Base-by-base conservation (phyloP, 2,888 invertebrate genomes). In the Cheilosia scutellata region DNA sequence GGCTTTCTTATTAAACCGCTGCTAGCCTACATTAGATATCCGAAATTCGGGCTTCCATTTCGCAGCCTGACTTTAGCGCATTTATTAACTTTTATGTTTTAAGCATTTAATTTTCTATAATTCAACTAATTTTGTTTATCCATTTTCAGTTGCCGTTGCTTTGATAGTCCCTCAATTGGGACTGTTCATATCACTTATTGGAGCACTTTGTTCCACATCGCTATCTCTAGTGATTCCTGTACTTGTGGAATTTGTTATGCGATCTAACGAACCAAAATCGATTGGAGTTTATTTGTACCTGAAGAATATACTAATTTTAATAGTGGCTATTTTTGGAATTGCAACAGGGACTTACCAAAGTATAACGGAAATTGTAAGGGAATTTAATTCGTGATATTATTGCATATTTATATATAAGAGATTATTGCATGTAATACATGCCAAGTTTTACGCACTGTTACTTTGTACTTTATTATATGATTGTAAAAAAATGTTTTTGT, bases 151-250 rank as follows among this genome's bases (percentile, higher is more conserved):
- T 93, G 92, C 95, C 2, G 92, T 98, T 87, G 98, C 98, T 0
- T 96, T 97, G 91, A 94, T 96, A 0, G 96, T 98, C 82, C 98
- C 98, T 0, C 94, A 97, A 89, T 93, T 98, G 77, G 96, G 96
- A 13, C 93, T 97, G 3, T 97, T 98, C 92, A 98, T 98, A 88
- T 98, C 98, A 0, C 92, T 98, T 77, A 97, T 98, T 42, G 98
- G 98, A 4, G 97, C 98, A 0, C 94, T 98, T 0, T 97, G 97
- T 91, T 97, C 97, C 89, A 96, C 98, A 5, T 95, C 96, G 0
- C 93, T 98, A 86, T 98, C 98, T 0, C 94, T 98, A 40, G 93
- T 98, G 29, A 96, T 98, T 89, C 98, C 98, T 0, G 96, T 98
- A 0, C 93, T 97, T 66, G 95, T 98, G 84, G 96, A 98, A 89